Conservation (phyloP, 1,140 invertebrate genomes). For the Dufourea novaeangliae region DNA sequence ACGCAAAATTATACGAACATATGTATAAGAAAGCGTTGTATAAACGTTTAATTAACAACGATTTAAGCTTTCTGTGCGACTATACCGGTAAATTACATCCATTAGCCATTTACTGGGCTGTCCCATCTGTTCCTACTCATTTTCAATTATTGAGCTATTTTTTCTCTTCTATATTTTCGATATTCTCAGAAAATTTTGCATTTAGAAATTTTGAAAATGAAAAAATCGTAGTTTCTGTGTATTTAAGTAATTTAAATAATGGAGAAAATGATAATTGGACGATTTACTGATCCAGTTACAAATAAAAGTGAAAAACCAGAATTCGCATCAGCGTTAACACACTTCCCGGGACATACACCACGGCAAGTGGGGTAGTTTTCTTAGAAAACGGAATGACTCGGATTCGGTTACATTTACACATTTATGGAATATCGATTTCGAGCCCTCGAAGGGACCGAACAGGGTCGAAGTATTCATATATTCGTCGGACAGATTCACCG, state of each 20-base stretch:
- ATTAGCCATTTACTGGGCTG: no score
- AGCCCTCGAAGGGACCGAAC: not conserved
- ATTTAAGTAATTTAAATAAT: not conserved
- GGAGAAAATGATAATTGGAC: not conserved
- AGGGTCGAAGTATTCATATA: conserved; percentile 55
- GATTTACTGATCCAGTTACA: conserved; percentile 3
- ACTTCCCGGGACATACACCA: conserved; percentile 1
- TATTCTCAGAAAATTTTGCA: no score
- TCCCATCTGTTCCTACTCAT: no score
- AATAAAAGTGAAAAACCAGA: not conserved
- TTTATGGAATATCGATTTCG: conserved; percentile 79
- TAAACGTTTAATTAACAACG: no score
- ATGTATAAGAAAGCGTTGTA: not conserved
- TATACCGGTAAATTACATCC: no score
- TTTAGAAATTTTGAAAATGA: no score
- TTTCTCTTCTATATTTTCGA: no score
- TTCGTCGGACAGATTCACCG: conserved; percentile 48
- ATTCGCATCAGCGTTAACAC: conserved; percentile 40
- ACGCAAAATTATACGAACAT: conserved; percentile 1
- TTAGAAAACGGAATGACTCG: conserved; percentile 56
- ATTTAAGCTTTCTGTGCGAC: no score
- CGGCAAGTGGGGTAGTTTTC: conserved; percentile 20
- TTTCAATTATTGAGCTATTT: no score
- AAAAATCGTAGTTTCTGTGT: no score
- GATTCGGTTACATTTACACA: conserved; percentile 77